A percentile compares a stretch with the other conserved stretches of the same genome.
These are phyloP conservation scores for Symphodus melops DNA, from an alignment of 2,113 vertebrate species.

Conservation along the genomic window DNA sequence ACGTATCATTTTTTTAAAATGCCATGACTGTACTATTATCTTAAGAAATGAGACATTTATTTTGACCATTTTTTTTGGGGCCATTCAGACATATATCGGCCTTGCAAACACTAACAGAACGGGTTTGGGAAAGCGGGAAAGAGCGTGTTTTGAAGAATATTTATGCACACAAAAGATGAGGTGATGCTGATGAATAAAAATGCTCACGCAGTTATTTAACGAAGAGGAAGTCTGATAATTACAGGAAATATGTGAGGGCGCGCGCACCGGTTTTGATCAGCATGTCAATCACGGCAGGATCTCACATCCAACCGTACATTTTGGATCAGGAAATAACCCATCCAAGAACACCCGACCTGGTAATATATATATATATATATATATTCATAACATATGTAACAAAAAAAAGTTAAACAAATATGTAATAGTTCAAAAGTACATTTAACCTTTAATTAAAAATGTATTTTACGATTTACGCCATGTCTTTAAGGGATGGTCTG, in stretches of 20 bases:
- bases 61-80: neutral
- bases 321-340: slow-evolving; percentile 3
- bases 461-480: slow-evolving; percentile 19
- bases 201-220: slow-evolving; percentile 5
- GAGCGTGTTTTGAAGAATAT: too few relatives aligned
- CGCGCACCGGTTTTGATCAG: slow-evolving; percentile 31
- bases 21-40: neutral
- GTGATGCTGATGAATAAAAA: slow-evolving; percentile 8
- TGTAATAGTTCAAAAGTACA: neutral
- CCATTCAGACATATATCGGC: too few relatives aligned
- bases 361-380: neutral
- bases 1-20: neutral
- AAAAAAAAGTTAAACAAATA: neutral
- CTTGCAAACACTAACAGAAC: neutral
- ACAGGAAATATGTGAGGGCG: slow-evolving; percentile 23
- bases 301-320: slow-evolving; percentile 27
- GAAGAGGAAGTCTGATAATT: slow-evolving; percentile 34
- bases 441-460: slow-evolving; percentile 49
- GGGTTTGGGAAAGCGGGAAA: too few relatives aligned
- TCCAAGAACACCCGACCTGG: slow-evolving; percentile 13
- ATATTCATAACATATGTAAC: neutral
- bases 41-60: neutral
- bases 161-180: neutral
- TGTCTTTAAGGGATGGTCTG: slow-evolving; percentile 4
- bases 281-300: slow-evolving; percentile 24